Evolutionary conservation across 2,888 invertebrate genomes (phyloP).

Genomic region (Neria commutata): DNA sequence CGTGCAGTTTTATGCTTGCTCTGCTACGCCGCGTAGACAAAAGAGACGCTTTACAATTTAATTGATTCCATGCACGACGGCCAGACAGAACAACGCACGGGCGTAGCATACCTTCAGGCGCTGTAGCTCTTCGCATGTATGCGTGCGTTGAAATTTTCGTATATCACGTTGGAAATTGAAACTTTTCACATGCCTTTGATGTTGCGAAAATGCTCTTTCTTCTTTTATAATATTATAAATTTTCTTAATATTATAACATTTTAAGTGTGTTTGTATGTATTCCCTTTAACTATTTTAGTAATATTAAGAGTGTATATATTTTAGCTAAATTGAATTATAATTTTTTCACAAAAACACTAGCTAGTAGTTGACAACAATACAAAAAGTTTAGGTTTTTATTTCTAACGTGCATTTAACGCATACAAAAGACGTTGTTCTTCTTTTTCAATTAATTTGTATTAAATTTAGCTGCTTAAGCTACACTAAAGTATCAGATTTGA

Average conservation of each 20-base stretch:
- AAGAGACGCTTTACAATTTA: background rate
- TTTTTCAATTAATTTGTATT: no score
- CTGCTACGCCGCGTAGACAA: background rate
- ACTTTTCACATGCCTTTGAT: no score
- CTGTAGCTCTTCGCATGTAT: constrained; percentile 1
- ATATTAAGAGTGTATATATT: constrained; percentile 22
- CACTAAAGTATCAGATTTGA: no score
- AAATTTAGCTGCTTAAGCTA: no score
- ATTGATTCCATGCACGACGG: background rate
- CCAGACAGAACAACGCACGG: background rate
- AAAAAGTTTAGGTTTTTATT: no score
- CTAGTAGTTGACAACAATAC: constrained; percentile 30
- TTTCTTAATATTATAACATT: no score
- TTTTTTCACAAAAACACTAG: constrained; percentile 31
- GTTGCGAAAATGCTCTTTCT: no score
- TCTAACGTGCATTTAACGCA: no score
- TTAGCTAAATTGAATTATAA: constrained; percentile 20
- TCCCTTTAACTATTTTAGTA: constrained; percentile 8
- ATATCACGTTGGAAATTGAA: background rate
- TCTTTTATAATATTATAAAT: no score
- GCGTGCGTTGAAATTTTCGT: background rate
- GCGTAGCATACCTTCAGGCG: background rate
- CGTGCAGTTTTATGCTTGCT: background rate
- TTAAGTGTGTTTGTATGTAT: background rate
- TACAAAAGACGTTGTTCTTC: no score